phyloP scores from a whole-genome alignment of 2,888 invertebrate species.

The Clostera curtula region DNA sequence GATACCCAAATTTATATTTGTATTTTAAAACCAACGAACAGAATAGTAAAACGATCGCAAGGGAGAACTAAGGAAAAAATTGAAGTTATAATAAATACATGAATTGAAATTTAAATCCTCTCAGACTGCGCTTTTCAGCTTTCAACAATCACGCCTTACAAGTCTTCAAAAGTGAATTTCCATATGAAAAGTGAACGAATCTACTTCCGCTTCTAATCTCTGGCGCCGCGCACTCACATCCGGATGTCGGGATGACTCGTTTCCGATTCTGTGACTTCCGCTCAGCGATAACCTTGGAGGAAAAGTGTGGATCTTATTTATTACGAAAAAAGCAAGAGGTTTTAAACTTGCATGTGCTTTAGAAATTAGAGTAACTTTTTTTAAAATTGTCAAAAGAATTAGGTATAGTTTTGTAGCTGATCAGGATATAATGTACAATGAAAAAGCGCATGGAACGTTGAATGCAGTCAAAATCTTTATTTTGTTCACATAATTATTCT shows the following conservation, averaged over 20 bases:
- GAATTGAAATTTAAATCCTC: neutral
- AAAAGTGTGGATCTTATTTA: constrained; percentile 9
- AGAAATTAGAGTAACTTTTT: neutral
- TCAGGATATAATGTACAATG: too few relatives aligned
- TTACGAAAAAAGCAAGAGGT: too few relatives aligned
- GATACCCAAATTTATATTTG: too few relatives aligned
- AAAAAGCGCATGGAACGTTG: too few relatives aligned
- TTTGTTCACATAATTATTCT: too few relatives aligned
- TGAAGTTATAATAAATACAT: neutral
- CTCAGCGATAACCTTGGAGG: constrained; percentile 21
- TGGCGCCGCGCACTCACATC: constrained; percentile 46
- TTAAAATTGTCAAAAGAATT: neutral
- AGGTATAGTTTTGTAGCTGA: too few relatives aligned
- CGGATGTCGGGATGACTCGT: constrained; percentile 33
- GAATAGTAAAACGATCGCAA: too few relatives aligned
- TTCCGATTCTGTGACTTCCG: constrained; percentile 34
- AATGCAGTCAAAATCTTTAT: too few relatives aligned
- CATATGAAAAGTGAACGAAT: constrained; percentile 21
- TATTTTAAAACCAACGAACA: too few relatives aligned
- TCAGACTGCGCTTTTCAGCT: neutral
- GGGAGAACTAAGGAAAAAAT: too few relatives aligned
- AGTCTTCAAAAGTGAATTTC: constrained; percentile 18
- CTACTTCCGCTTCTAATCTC: constrained; percentile 22
- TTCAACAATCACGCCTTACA: constrained; percentile 7
- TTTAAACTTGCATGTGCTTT: constrained; percentile 1